A percentile compares a stretch with the other conserved stretches of the same genome.
phyloP scores from a whole-genome alignment of 2,888 invertebrate species.

The Morpho helenor region DNA sequence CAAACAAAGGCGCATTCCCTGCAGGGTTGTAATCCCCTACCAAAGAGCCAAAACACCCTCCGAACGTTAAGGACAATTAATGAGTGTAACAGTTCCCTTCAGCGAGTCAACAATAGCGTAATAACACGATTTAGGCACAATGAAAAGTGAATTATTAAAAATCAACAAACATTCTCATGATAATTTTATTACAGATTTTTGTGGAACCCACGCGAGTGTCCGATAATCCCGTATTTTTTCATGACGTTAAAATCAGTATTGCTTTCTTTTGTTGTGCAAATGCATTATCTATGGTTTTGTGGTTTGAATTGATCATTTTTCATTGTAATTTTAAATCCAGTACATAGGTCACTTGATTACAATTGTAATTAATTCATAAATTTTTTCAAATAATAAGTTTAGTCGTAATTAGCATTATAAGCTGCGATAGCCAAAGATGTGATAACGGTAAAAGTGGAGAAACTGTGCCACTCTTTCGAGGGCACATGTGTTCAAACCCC shows the following conservation, averaged over 20 bases:
- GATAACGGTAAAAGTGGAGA: too few species aligned
- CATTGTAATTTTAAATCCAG: too few species aligned
- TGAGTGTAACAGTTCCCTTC: constrained; percentile 68
- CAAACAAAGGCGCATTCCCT: constrained; percentile 62
- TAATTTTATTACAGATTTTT: constrained; percentile 31
- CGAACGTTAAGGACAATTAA: constrained; percentile 69
- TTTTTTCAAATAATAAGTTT: constrained; percentile 85
- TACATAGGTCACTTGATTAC: too few species aligned
- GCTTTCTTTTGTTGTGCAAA: background rate
- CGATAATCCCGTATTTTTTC: constrained; percentile 17
- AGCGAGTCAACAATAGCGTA: constrained; percentile 61
- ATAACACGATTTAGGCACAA: constrained; percentile 63
- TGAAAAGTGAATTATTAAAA: constrained; percentile 57
- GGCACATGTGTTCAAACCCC: too few species aligned
- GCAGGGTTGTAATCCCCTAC: constrained; percentile 50
- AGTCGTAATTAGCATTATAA: constrained; percentile 81
- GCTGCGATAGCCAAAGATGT: too few species aligned
- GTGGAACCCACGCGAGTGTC: constrained; percentile 18
- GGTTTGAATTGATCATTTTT: background rate
- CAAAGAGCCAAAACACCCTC: constrained; percentile 48
- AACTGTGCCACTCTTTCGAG: too few species aligned
- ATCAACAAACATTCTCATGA: constrained; percentile 47
- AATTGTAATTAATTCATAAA: too few species aligned
- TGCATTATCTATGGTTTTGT: too few species aligned
- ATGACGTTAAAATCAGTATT: constrained; percentile 18